These are phyloP conservation scores for Mythimna vitellina DNA, from an alignment of 2,888 invertebrate species.

Conservation along the genomic window DNA sequence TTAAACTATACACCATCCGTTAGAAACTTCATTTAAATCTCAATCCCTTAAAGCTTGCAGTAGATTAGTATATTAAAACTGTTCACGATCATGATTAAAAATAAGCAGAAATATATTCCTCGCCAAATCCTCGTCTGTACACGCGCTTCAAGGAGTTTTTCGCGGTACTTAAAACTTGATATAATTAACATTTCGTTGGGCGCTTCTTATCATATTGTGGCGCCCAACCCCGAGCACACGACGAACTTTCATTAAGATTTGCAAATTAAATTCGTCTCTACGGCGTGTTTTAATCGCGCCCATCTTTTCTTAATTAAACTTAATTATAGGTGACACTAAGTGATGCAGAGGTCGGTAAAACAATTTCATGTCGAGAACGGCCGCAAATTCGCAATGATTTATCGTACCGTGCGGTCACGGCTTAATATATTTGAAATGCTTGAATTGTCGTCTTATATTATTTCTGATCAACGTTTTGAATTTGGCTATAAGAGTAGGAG, in stretches of 20 bases:
- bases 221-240: conserved; percentile 65
- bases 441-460: conserved; percentile 3
- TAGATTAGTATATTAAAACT: not conserved
- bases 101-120: not conserved
- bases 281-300: conserved; percentile 78
- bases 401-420: conserved; percentile 28
- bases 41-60: not conserved
- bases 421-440: conserved; percentile 24
- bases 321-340: conserved; percentile 77
- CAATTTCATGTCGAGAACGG: conserved; percentile 54
- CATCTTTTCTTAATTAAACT: conserved; percentile 80
- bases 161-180: conserved; percentile 67
- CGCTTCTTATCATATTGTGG: conserved; percentile 73
- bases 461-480: too few species aligned
- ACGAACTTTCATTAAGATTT: conserved; percentile 81
- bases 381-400: conserved; percentile 51
- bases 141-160: conserved; percentile 53
- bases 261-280: conserved; percentile 82
- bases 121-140: conserved; percentile 6
- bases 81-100: not conserved
- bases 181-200: conserved; percentile 79
- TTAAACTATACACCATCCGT: not conserved
- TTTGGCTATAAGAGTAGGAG: too few species aligned
- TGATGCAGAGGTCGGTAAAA: conserved; percentile 60
- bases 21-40: not conserved